Evolutionary conservation across 2,888 invertebrate species (phyloP), one percentile per base, ranked within the genome.

Genomic region (Metallyticus violacea): DNA sequence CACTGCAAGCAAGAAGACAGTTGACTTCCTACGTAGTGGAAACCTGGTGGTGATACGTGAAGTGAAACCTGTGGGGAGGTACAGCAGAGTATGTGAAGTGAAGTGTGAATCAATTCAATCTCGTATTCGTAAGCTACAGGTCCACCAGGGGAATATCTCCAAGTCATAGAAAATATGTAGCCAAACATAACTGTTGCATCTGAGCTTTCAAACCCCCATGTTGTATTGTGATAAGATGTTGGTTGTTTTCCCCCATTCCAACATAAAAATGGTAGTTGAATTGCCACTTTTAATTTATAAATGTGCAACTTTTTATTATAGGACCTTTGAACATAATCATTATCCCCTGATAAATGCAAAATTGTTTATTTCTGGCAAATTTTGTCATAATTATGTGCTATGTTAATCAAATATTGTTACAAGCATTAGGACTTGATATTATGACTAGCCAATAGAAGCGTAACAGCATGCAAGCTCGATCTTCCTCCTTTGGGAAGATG

Each of bases 51-150:
- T 93, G 40, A 93, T 93, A 26, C 90, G 93, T 40, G 93, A 93
- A 88, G 89, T 90, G 25, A 90, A 90, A 87, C 92, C 92, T 0
- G 92, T 92, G 3, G 92, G 92, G 3, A 90, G 91, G 76, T 92
- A 92, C 89, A 91, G 92, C 76, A 91, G 92, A 85, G 92, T 92
- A 89, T 92, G 92, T 89, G 93, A 93, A 88, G 92, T 93, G 79
- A 92, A 93, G 88, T 93, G 93, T 89, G 93, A 93, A 88, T 92
- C 92, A 28, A 92, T 93, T 3, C 92, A 92, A 89, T 92, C 92
- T 40, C 90, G 93, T 81, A 93, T 93, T 87, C 91, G 92, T 80
- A 91, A 92, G 87, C 91, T 92, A 85, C 92, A 92, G 88, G 90
- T 92, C 2, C 92, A 92, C 26, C 86, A 77, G 76, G 84, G 7